Percentiles rank a stretch among this genome's conserved stretches.
Conservation (phyloP, 2,888 invertebrate genomes). For the Polia nebulosa region DNA sequence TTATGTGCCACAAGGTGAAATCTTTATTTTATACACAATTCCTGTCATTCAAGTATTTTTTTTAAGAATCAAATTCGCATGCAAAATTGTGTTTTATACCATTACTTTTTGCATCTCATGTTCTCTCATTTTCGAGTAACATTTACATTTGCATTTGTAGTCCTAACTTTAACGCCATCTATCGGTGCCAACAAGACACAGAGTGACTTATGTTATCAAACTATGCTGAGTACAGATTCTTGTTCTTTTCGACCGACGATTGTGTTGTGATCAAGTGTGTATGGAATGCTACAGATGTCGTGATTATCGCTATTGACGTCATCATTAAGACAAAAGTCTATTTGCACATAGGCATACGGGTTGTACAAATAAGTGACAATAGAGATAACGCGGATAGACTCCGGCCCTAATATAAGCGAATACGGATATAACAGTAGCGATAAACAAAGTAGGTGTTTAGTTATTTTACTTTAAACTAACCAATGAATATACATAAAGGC, state of each 20-base stretch:
- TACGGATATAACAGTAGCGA: neutral
- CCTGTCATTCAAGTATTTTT: neutral
- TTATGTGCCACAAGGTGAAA: no score
- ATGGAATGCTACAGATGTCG: constrained; percentile 33
- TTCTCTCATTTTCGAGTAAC: neutral
- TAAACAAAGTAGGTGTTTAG: neutral
- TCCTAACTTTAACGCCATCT: constrained; percentile 33
- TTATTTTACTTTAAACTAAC: no score
- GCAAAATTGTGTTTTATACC: neutral
- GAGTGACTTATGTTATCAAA: neutral
- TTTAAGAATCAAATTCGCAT: neutral
- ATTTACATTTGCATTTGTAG: neutral
- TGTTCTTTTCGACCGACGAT: neutral
- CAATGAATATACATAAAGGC: neutral
- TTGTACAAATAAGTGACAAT: neutral
- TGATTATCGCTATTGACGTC: neutral
- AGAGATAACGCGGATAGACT: neutral
- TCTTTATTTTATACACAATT: constrained; percentile 3
- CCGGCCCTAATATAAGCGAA: no score
- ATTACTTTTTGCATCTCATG: neutral
- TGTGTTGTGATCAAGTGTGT: neutral
- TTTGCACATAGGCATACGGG: neutral
- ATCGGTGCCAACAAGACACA: neutral
- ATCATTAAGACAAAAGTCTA: neutral
- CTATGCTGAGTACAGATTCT: neutral